These are phyloP conservation scores for Epistrophe grossulariae DNA, from an alignment of 2,888 invertebrate species.

Conservation along the genomic window DNA sequence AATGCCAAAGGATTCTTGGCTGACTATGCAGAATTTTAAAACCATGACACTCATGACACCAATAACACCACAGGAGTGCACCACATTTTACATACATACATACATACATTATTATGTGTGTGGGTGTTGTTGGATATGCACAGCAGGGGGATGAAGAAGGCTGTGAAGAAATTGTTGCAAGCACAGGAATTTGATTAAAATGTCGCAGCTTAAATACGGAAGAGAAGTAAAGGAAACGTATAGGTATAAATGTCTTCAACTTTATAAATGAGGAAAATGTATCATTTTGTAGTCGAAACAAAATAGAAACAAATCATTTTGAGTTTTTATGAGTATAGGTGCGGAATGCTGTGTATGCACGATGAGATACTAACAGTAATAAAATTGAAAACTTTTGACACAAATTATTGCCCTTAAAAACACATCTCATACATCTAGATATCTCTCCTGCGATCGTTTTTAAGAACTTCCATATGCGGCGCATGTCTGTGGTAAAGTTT, in stretches of 20 bases:
- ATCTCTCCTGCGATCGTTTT: not conserved
- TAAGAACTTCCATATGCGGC: not conserved
- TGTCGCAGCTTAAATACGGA: not conserved
- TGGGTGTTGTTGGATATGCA: not conserved
- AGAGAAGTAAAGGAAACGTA: not conserved
- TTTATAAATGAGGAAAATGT: constrained; percentile 11
- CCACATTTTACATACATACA: constrained; percentile 20
- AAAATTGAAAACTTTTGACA: constrained; percentile 15
- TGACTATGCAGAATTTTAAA: constrained; percentile 27
- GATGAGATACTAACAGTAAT: constrained; percentile 4
- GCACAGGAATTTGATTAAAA: constrained; percentile 9
- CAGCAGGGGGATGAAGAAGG: not conserved
- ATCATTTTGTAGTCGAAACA: constrained; percentile 19
- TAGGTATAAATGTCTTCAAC: not conserved
- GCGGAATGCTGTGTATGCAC: not conserved
- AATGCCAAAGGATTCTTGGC: constrained; percentile 13
- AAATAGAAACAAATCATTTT: constrained; percentile 26
- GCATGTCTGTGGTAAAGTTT: not conserved
- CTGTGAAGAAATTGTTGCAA: not conserved
- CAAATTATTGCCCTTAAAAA: constrained; percentile 23
- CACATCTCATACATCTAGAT: not conserved
- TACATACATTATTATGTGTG: not conserved
- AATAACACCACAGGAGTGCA: constrained; percentile 19
- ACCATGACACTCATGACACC: constrained; percentile 8
- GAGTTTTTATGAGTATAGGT: not conserved